phyloP scores from a whole-genome alignment of 2,888 invertebrate genomes.

The Agrochola macilenta region DNA sequence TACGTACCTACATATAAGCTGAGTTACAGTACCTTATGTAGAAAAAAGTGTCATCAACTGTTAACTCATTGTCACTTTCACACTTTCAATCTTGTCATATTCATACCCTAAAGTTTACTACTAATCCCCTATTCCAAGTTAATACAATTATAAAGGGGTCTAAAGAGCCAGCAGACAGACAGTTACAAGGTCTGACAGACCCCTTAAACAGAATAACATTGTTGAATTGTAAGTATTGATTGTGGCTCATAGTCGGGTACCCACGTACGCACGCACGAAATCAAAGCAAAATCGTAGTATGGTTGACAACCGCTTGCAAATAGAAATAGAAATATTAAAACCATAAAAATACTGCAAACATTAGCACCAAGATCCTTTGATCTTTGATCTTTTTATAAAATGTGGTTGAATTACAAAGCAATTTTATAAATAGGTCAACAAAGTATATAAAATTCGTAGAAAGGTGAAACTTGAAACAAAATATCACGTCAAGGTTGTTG shows the following conservation, averaged over 20 bases:
- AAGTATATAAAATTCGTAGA: not conserved
- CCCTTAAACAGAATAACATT: slow-evolving; percentile 19
- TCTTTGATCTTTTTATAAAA: not conserved
- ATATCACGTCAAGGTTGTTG: slow-evolving; percentile 4
- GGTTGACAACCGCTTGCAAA: not conserved
- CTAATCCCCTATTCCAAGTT: slow-evolving; percentile 44
- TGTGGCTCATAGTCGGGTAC: not conserved
- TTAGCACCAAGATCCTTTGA: not conserved
- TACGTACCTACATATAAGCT: not conserved
- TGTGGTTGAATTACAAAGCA: not conserved
- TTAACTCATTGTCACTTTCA: not conserved
- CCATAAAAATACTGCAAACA: not conserved
- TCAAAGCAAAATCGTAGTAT: not conserved
- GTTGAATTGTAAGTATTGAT: slow-evolving; percentile 46
- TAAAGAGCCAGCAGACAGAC: slow-evolving; percentile 35
- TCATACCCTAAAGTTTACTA: slow-evolving; percentile 2
- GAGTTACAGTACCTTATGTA: not conserved
- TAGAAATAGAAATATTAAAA: not conserved
- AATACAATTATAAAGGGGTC: slow-evolving; percentile 58
- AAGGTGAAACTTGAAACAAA: slow-evolving; percentile 29
- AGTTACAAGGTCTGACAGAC: slow-evolving; percentile 50
- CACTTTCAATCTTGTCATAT: slow-evolving; percentile 12
- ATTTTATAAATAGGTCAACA: not conserved
- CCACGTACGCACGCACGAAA: no score
- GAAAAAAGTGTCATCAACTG: no score